phyloP scores from a whole-genome alignment of 2,888 invertebrate species.

The Priocnemis perturbator region DNA sequence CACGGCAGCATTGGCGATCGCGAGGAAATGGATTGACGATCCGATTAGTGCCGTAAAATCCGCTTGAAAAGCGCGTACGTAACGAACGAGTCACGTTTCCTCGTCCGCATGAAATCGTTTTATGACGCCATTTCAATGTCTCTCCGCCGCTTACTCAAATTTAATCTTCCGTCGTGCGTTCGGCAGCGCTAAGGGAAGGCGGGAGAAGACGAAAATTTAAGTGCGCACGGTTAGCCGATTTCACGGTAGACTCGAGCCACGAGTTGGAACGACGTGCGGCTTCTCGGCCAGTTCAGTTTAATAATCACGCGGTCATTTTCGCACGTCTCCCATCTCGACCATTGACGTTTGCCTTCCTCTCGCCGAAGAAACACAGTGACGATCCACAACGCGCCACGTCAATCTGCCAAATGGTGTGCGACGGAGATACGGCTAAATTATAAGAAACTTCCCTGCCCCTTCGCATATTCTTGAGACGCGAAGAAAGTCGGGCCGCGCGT shows the following conservation, averaged over 20 bases:
- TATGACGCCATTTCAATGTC: conserved; percentile 39
- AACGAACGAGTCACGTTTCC: too few relatives aligned
- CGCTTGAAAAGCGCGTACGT: neutral
- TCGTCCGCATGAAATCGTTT: conserved; percentile 17
- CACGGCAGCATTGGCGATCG: too few relatives aligned
- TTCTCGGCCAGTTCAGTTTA: conserved; percentile 56
- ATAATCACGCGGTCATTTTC: conserved; percentile 53
- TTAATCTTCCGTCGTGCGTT: conserved; percentile 31
- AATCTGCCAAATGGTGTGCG: too few relatives aligned
- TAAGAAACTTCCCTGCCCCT: too few relatives aligned
- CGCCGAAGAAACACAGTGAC: neutral
- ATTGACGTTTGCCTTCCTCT: conserved; percentile 11
- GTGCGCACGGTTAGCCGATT: conserved; percentile 53
- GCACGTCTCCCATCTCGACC: conserved; percentile 24
- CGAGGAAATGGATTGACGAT: neutral
- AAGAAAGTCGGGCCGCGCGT: too few relatives aligned
- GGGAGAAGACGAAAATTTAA: too few relatives aligned
- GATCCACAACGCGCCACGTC: too few relatives aligned
- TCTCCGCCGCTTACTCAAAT: conserved; percentile 23
- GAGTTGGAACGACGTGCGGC: conserved; percentile 53
- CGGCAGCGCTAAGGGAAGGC: conserved; percentile 44
- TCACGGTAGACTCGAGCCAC: conserved; percentile 53
- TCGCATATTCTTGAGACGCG: too few relatives aligned
- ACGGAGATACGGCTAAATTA: too few relatives aligned
- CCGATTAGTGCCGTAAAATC: conserved; percentile 21